A percentile compares a stretch with the other conserved stretches of the same genome.
Evolutionary conservation across 2,113 vertebrate species (phyloP).

Genomic region (Anoplopoma fimbria): DNA sequence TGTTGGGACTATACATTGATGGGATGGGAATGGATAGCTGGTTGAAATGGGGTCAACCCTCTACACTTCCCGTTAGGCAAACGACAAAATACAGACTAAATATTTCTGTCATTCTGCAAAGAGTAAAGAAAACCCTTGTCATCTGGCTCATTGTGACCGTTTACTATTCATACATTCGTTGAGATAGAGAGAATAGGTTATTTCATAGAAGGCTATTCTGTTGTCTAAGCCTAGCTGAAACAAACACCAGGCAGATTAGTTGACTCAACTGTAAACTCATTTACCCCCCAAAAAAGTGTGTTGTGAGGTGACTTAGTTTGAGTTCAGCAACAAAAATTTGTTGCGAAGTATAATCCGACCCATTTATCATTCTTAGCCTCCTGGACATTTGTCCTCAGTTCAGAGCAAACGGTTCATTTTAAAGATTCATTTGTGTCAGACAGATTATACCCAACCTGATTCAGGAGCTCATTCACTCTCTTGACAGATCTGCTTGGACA

Average conservation of each 20-base stretch:
- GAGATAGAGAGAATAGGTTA: neutral
- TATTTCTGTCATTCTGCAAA: neutral
- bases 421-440: slow-evolving; percentile 45
- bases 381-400: slow-evolving; percentile 11
- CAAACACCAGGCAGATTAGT: neutral
- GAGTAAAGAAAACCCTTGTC: neutral
- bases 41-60: too few species aligned
- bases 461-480: slow-evolving; percentile 50
- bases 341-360: neutral
- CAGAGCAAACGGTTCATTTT: slow-evolving; percentile 15
- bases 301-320: neutral
- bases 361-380: slow-evolving; percentile 3
- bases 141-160: neutral
- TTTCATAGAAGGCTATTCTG: neutral
- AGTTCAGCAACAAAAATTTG: neutral
- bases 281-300: neutral
- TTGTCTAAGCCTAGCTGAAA: neutral
- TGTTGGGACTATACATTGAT: neutral
- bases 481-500: slow-evolving; percentile 58
- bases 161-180: neutral
- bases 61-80: neutral
- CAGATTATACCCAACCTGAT: slow-evolving; percentile 20
- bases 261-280: neutral
- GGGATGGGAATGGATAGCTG: neutral
- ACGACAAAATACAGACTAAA: neutral